Base-by-base conservation (phyloP, 2,797 vertebrate species). In the Yasuhikotakia modesta region DNA sequence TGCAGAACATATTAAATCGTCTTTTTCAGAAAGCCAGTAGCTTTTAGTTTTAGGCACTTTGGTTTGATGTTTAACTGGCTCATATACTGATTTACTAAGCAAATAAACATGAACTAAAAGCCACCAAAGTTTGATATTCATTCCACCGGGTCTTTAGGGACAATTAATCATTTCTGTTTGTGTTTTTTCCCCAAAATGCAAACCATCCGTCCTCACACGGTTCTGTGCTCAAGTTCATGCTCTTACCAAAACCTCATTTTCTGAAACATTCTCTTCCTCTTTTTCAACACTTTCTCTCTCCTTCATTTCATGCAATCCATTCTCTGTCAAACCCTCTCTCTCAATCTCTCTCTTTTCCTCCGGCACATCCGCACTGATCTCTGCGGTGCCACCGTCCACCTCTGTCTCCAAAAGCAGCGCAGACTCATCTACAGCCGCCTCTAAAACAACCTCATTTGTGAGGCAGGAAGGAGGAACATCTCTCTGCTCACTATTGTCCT, bases 191-290 rank as follows among this genome's bases (percentile, higher is more conserved):
- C 79, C 82, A 79, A 81, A 79, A 80, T 82, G 72, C 74, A 70
- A 60, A 79, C 70, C 69, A 79, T 81, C 76, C 70, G 52, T 76
- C 27, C 13, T 16, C n/a, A 22, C 46, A 30, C 64, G 67, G 63
- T 35, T 55, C 74, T 72, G n/a, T 64, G 66, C 82, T 81, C 72
- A 48, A 32, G 30, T 70, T 27, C 61, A 39, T 5, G 21, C 69
- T 89, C 89, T 90, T 91, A 84, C 82, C 82, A 79, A 78, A 79
- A 46, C 88, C 81, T 81, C 85, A 81, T 87, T 86, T 81, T 85
- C 87, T 86, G 87, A 87, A 53, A 81, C 48, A 68, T 78, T 58
- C 52, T 79, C 64, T 32, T 67, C 68, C 27, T 67, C 5, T 22
- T 68, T 81, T 8, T 72, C 70, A 73, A 72, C 52, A 46, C 67